A percentile compares a stretch with the other conserved stretches of the same genome.
phyloP scores from a whole-genome alignment of 1,140 invertebrate genomes.

The Catajapyx aquilonaris region DNA sequence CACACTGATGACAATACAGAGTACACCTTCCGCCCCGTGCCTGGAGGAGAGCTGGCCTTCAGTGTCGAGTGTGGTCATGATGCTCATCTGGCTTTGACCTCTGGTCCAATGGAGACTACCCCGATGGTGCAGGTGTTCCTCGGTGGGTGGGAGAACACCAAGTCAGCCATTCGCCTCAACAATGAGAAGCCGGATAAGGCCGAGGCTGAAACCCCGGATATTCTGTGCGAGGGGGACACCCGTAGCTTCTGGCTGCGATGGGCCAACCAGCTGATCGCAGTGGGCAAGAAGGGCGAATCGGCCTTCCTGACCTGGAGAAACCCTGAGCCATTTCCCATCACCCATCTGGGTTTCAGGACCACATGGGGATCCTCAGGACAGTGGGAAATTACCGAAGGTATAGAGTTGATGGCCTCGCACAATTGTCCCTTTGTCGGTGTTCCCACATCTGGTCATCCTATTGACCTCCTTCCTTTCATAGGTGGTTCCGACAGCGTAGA shows the following conservation, averaged over 20 bases:
- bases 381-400: too few relatives aligned
- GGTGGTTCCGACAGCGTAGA: too few relatives aligned
- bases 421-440: too few relatives aligned
- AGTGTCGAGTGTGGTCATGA: constrained; percentile 33
- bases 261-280: constrained; percentile 6
- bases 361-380: constrained; percentile 34
- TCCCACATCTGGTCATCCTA: too few relatives aligned
- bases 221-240: constrained; percentile 9
- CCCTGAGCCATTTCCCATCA: constrained; percentile 30
- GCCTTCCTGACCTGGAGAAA: constrained; percentile 25
- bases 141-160: constrained; percentile 36
- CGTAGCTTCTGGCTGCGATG: constrained; percentile 14
- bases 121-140: constrained; percentile 37
- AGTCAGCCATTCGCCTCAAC: constrained; percentile 35
- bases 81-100: constrained; percentile 32
- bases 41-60: constrained; percentile 26
- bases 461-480: too few relatives aligned
- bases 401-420: too few relatives aligned
- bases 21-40: constrained; percentile 31
- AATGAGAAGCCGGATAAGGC: constrained; percentile 30
- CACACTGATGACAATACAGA: constrained; percentile 29
- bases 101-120: constrained; percentile 24
- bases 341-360: constrained; percentile 35
- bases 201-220: constrained; percentile 10
- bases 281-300: constrained; percentile 24